Evolutionary conservation across 2,888 invertebrate species (phyloP), one percentile per base, ranked within the genome.

Genomic region (Stegophylla sp.): DNA sequence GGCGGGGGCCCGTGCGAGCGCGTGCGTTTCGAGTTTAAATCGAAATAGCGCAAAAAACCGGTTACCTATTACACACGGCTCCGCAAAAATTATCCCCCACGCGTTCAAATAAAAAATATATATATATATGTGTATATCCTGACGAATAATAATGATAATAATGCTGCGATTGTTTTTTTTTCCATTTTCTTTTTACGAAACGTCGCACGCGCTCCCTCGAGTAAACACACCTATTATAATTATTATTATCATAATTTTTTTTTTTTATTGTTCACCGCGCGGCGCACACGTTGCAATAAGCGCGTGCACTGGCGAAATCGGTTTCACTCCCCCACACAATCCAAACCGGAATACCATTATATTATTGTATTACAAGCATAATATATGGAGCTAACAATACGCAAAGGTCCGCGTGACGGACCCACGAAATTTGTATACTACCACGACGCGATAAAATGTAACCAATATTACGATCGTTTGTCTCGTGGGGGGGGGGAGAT

Each of bases 31-130:
- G 17, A 48, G 48, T 34, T 3, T 7, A 7, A 34, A 41, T 34
- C 34, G n/a, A 74, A 74, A 48, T 63, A 61, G 61, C 45, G 56
- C 59, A 26, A 34, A 61, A n/a, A 74, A 73, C 73, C 43, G 73
- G 73, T 73, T 73, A 7, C 34, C 43, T 43, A 23, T 59, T 15
- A 10, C 41, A 17, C 17, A n/a, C 51, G 17, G 1, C 41, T 20
- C 41, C 15, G 7, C 41, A 34, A 34, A 34, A 34, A 34, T 34
- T 34, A 34, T 34, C 34, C 34, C 34, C 34, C 34, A 7, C 34
- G 34, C 34, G 34, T 34, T 34, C 17, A 51, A 51, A 51, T 17
- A 51, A 51, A 17, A 51, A n/a, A n/a, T n/a, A n/a, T n/a, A n/a
- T n/a, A n/a, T n/a, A n/a, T n/a, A n/a, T 53, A 48, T 48, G 15